Evolutionary conservation across 2,888 invertebrate genomes (phyloP), one percentile per base, ranked within the genome.

Genomic region (Ophioninae sp.): DNA sequence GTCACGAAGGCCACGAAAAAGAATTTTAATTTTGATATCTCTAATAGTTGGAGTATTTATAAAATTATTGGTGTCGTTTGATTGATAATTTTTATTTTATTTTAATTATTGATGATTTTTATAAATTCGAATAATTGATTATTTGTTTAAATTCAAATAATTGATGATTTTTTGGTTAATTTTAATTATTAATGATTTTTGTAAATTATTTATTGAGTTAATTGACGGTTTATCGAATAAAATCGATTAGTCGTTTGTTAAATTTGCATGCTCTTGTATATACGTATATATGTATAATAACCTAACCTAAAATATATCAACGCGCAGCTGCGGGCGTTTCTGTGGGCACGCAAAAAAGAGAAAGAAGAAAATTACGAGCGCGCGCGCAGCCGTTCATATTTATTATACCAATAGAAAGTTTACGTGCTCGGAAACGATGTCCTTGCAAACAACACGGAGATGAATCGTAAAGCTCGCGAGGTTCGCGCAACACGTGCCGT

Each of bases 351-450:
- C 50, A 39, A 39, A 59, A 59, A 30, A 64, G 69, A 61, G 64
- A 62, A 81, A 85, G 65, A 73, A 75, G 44, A 37, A 73, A 77
- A 50, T 41, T 62, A 37, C 39, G 68, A 78, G 68, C 78, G 59
- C 10, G 64, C 8, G 20, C 50, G 64, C 30, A 30, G 80, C 69
- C 78, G 44, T 73, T 78, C 78, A 88, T 87, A 88, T 88, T 88
- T 87, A 88, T 88, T 88, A 85, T 86, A 86, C 88, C 88, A 88
- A 90, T 90, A 90, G 90, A 90, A 90, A 91, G 90, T 89, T 87
- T 74, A 85, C 86, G 85, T 85, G 62, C 73, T 13, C 50, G 37
- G 56, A n/a, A 68, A 64, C 62, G 59, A 69, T 30, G 67, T 76
- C 17, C 39, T 68, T 59, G n/a, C 59, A 44, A 61, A 41, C 50